Percentiles rank a stretch among this genome's conserved stretches.
Evolutionary conservation across 2,797 vertebrate species (phyloP).

Genomic region (Yasuhikotakia modesta): DNA sequence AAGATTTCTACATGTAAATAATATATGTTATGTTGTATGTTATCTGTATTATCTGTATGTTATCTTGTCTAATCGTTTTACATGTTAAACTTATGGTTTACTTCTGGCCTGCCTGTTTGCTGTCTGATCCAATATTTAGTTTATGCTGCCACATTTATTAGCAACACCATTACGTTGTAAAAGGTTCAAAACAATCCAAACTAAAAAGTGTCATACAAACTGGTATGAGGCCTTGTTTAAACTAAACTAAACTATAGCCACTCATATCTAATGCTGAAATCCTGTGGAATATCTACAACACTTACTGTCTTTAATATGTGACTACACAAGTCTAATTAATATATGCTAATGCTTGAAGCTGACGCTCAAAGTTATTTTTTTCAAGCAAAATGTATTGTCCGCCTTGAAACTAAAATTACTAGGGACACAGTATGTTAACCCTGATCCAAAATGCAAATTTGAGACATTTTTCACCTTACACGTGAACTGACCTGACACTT

Average conservation of each 20-base stretch:
- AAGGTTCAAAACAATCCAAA: no score
- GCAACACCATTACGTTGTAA: no score
- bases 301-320: not conserved
- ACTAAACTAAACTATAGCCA: no score
- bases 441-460: not conserved
- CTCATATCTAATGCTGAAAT: not conserved
- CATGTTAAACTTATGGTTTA: not conserved
- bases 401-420: no score
- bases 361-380: no score
- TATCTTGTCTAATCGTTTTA: not conserved
- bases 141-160: no score
- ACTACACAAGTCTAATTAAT: not conserved
- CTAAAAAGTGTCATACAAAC: not conserved
- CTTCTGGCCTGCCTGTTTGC: no score
- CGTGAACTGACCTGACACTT: not conserved
- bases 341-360: constrained; percentile 2
- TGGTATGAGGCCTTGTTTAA: not conserved
- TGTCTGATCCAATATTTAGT: no score
- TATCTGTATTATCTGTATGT: no score
- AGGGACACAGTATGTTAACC: no score
- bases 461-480: not conserved
- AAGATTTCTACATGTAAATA: not conserved
- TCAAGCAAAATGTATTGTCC: no score
- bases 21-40: not conserved
- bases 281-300: not conserved